Base-by-base conservation (phyloP, 2,888 invertebrate genomes). In the Choristoneura rosaceana region DNA sequence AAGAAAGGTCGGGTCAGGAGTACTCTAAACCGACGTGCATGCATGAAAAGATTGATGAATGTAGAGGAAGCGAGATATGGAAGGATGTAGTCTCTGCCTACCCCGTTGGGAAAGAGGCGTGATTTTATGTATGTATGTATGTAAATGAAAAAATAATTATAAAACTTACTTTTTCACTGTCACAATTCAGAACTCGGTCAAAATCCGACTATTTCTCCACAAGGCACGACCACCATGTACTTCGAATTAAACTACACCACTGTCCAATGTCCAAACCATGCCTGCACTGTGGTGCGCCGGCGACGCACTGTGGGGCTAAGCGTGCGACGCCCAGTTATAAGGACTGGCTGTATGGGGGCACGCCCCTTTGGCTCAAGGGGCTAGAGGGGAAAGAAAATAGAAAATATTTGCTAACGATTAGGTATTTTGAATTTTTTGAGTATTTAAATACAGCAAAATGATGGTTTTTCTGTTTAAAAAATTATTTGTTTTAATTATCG, bases 301-400 rank as follows among this genome's bases (percentile, higher is more conserved):
- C 38, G 65, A 61, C 74, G 76, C 77, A 89, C 89, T 90, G 88
- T 82, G 84, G 82, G 81, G 74, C 2, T 12, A 17, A 52, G n/a
- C 15, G 38, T 68, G 82, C 73, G 76, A 76, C 76, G 75, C 73
- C 71, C 71, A 41, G 55, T 62, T 67, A 64, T 68, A 74, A 71
- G 47, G 52, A 47, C 12, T 43, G 43, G 17, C 38, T 43, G 43
- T 7, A 25, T 8, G 61, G 66, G 62, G 62, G 55, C 67, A 71
- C 71, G 71, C 71, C 71, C 71, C 71, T 50, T 61, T 63, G 45
- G 4, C 25, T 17, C 34, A 52, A 7, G 34, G 25, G 50, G 15
- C 10, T 50, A 12, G 17, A 41, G 60, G 47, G n/a, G 41, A 59
- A 59, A 59, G 4, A 2, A 38, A 2, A n/a, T 34, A n/a, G 34